phyloP scores from a whole-genome alignment of 2,888 invertebrate genomes.

The Onchidella celtica region DNA sequence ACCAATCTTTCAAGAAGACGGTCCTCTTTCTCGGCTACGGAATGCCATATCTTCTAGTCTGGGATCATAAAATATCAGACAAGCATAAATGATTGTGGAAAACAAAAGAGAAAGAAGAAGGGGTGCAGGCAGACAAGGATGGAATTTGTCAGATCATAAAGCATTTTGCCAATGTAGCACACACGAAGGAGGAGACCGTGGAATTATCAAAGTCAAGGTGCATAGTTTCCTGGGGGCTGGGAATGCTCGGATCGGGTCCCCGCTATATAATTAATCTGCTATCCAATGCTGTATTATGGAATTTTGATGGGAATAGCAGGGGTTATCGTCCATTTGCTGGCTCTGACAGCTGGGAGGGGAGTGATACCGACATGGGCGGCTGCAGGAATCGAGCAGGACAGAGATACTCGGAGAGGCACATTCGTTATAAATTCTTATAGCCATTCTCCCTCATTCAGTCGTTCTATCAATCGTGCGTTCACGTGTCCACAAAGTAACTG shows the following conservation, averaged over 20 bases:
- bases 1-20: no score
- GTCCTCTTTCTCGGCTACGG: no score
- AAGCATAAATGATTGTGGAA: neutral
- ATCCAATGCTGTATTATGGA: conserved; percentile 31
- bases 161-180: conserved; percentile 34
- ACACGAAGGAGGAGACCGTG: neutral
- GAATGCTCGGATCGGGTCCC: conserved; percentile 4
- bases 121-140: neutral
- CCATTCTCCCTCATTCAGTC: no score
- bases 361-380: neutral
- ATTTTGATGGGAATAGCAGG: conserved; percentile 47
- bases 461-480: no score
- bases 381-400: neutral
- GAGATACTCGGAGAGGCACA: neutral
- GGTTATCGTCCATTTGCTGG: conserved; percentile 28
- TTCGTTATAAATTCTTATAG: no score
- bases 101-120: neutral
- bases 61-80: no score
- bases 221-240: conserved; percentile 13
- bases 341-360: conserved; percentile 24
- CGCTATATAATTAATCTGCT: conserved; percentile 45
- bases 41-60: no score
- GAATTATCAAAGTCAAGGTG: conserved; percentile 33
- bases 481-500: no score
- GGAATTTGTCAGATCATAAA: conserved; percentile 48